Evolutionary conservation across 1,140 invertebrate genomes (phyloP), one percentile per base, ranked within the genome.

Genomic region (Matsumurasca onukii): DNA sequence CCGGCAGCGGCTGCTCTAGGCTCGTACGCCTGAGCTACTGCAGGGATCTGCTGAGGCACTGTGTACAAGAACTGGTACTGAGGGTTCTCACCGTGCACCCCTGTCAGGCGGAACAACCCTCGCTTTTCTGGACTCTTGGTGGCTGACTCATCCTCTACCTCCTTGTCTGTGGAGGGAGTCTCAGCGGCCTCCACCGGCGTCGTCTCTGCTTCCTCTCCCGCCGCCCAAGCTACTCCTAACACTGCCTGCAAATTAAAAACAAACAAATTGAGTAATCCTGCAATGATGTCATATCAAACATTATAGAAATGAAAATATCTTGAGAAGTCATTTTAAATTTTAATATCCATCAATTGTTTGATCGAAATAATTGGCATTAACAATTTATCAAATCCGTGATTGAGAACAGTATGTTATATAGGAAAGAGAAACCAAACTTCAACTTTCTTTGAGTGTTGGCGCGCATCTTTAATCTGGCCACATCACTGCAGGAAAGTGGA

Each of bases 51-150:
- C 55, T 59, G 55, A 25, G 55, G 55, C n/a, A 59, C 9, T 27
- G 55, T 1, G 25, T 59, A 59, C 55, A 59, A 2, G 3, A 59
- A 13, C 3, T 59, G 22, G 55, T 59, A 59, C 9, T 13, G 22
- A 24, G 25, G 25, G 55, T 59, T 59, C 25, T 59, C 55, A 5
- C 55, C 55, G 25, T 59, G 55, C 5, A 59, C 55, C 15, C 55
- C 55, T 2, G 55, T 59, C n/a, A 59, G 15, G 13, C 55, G 25
- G 25, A 59, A 59, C 5, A 59, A 29, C 5, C 55, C 55, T 29
- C 55, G 55, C 25, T 59, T 59, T 27, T 59, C 55, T 27, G 55
- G 55, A 27, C 24, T 59, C 25, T 29, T 59, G 5, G 34, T 39
- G 5, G 34, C 5, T 39, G 5, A 17, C 55, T 59, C 55, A 5